phyloP scores from a whole-genome alignment of 1,140 invertebrate genomes.

The Trachymyrmex cornetzi region DNA sequence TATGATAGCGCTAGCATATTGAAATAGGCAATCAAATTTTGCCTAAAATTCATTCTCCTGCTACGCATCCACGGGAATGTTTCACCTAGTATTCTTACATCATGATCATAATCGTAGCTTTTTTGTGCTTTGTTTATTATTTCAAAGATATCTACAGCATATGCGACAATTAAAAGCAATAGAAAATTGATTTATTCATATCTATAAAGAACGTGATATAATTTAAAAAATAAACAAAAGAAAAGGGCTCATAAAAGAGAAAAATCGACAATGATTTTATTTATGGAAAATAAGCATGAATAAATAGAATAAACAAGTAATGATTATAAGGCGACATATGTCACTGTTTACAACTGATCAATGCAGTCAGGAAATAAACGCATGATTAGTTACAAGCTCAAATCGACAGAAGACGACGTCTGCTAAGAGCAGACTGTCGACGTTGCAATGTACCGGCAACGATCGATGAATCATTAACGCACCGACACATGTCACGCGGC shows the following conservation, averaged over 20 bases:
- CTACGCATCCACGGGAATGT: too few species aligned
- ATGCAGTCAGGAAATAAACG: slow-evolving; percentile 33
- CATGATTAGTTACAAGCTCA: slow-evolving; percentile 40
- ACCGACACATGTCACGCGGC: slow-evolving; percentile 58
- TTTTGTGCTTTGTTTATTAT: not conserved
- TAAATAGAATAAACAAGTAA: not conserved
- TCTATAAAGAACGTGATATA: not conserved
- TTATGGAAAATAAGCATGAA: not conserved
- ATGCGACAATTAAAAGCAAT: not conserved
- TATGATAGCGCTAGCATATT: too few species aligned
- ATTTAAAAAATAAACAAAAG: not conserved
- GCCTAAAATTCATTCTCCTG: too few species aligned
- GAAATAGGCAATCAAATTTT: too few species aligned
- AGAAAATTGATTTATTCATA: not conserved
- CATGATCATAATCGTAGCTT: not conserved
- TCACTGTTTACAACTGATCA: slow-evolving; percentile 20
- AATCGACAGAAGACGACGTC: slow-evolving; percentile 72
- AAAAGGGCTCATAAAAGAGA: not conserved
- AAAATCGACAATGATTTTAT: not conserved
- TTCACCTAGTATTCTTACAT: too few species aligned
- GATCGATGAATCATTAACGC: slow-evolving; percentile 76
- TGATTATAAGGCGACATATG: not conserved
- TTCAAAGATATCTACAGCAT: not conserved
- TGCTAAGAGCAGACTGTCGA: slow-evolving; percentile 58
- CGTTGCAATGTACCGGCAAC: slow-evolving; percentile 39